Conservation (phyloP, 2,113 vertebrate genomes). For the Cyanocitta stelleri region DNA sequence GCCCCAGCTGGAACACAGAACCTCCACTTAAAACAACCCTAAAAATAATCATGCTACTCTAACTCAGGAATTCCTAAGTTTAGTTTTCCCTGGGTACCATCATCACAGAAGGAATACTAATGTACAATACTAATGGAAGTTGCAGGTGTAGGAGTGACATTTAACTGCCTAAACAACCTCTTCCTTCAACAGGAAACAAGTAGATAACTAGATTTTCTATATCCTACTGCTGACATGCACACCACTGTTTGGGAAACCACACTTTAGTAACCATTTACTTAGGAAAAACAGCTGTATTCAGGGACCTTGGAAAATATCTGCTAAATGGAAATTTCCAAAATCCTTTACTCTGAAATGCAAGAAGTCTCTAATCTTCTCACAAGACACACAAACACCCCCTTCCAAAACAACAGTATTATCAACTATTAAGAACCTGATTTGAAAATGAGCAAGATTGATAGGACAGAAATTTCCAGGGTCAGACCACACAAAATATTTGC, state of each 20-base stretch:
- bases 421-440: not conserved
- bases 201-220: not conserved
- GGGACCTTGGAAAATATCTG: not conserved
- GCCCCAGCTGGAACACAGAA: not conserved
- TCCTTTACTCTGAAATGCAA: not conserved
- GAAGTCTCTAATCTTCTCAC: not conserved
- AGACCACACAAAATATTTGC: not conserved
- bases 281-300: not conserved
- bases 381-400: not conserved
- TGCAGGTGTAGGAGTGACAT: not conserved
- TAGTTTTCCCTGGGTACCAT: not conserved
- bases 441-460: not conserved
- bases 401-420: no score
- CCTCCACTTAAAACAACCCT: not conserved
- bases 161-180: conserved; percentile 3
- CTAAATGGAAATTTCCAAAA: not conserved
- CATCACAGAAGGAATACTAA: not conserved
- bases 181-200: conserved; percentile 1
- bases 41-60: not conserved
- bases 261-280: not conserved
- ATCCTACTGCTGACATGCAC: not conserved
- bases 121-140: not conserved
- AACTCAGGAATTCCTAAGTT: not conserved
- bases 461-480: not conserved
- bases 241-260: not conserved